Base-by-base conservation (phyloP, 2,113 vertebrate genomes). In the Osmerus mordax region DNA sequence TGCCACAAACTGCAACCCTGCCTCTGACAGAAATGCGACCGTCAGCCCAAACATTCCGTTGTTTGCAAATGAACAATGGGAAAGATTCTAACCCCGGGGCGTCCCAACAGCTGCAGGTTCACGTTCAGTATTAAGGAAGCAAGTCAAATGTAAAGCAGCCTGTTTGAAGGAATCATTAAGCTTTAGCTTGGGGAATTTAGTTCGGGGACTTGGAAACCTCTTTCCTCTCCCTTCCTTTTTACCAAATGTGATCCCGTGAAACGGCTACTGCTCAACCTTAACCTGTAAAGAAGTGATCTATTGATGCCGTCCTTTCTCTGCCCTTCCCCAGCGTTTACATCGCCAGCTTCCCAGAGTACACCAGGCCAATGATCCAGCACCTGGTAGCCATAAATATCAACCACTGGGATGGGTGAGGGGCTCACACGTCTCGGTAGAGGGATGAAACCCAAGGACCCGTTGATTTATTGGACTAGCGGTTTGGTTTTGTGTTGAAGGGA, bases 271-370 rank as follows among this genome's bases (percentile, higher is more conserved):
- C 15, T 56, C 18, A 2, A 6, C 32, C 32, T 7, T 4, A 28
- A 28, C 25, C 7, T 47, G 9, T 47, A 0, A 47, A 47, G 8
- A 5, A 12, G 41, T 11, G 6, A 47, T 1, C 41, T 5, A 2
- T 7, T 47, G 41, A 47, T 47, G 41, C 9, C 9, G 8, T 47
- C 41, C 41, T 47, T 9, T 47, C 41, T 47, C 41, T 12, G 8
- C 41, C 67, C 56, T 66, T 73, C 80, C 71, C 28, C 82, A 99
- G 97, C 75, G 93, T 94, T 41, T 95, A 93, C 41, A 83, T 98
- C 47, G 94, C 97, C 29, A 87, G 93, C 74, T 99, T 99, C 86
- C 83, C 94, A 13, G 95, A 99, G 74, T 99, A 99, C 78, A 97
- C 96, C 19, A 87, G 83, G 47, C 86, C 94, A 0, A 91, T 99